Evolutionary conservation across 2,888 invertebrate genomes (phyloP), one percentile per base, ranked within the genome.

Genomic region (Hypomecis atomaria): DNA sequence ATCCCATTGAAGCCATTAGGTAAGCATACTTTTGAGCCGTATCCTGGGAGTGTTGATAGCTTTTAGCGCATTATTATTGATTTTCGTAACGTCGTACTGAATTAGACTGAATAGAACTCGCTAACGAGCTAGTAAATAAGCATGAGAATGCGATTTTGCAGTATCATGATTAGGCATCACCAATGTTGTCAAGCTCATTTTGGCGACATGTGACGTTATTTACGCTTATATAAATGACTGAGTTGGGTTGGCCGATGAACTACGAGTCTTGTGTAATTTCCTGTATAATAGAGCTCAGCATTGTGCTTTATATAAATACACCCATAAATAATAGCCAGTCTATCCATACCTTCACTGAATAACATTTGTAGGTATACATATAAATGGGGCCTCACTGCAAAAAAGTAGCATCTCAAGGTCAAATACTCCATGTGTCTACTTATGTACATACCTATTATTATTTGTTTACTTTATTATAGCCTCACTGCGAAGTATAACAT

Each of bases 1-100:
- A 83, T 93, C 34, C 94, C 95, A 49, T 79, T 95, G 66, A 94
- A 95, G 79, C 94, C 94, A 13, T 78, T 89, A 78, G 93, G 94
- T 94, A 83, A 78, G 86, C 81, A 70, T 69, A 66, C 36, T 10
- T 53, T 48, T 62, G 42, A 38, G 60, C 59, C 66, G 62, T 71
- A 59, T 65, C 48, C 56, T 62, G 65, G 48, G 62, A 55, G 1
- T 74, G 72, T 75, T 70, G 65, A 65, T 73, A 61, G 63, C 59
- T 66, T 74, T 77, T 72, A 66, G 62, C 65, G 67, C 69, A 69
- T 67, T 77, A 74, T 60, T 85, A 87, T 87, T 80, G 86, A 87
- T 88, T 84, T 83, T 67, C 55, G 23, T 79, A 60, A 54, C 44
- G 66, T 59, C 56, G 53, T 45, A 63, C 61, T 56, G 34, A 37